Evolutionary conservation across 2,888 invertebrate genomes (phyloP).

Genomic region (Erebia epiphron): DNA sequence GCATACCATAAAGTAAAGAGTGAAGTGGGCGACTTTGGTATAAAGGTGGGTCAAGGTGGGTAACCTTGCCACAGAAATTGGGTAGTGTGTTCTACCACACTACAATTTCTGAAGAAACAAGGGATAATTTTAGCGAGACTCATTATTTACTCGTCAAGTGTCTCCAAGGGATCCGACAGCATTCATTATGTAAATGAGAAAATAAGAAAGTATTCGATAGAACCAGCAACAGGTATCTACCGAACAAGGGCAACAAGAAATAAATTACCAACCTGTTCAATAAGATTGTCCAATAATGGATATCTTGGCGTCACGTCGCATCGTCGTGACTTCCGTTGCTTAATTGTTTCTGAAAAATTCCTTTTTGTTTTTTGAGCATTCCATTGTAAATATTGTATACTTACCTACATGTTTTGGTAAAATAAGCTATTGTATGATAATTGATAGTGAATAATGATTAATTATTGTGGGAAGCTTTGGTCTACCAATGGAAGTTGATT

Average conservation of each 20-base stretch:
- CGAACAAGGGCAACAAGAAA: constrained; percentile 9
- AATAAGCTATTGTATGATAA: constrained; percentile 1
- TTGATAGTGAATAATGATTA: not conserved
- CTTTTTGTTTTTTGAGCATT: not conserved
- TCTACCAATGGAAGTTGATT: not conserved
- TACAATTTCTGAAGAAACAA: not conserved
- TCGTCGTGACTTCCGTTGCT: not conserved
- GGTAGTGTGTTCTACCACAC: too few species aligned
- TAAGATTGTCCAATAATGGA: constrained; percentile 11
- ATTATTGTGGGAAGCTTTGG: not conserved
- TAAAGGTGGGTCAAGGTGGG: too few species aligned
- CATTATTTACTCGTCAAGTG: constrained; percentile 1
- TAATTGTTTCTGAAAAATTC: not conserved
- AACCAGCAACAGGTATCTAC: constrained; percentile 6
- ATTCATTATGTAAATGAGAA: constrained; percentile 11
- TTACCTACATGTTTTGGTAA: not conserved
- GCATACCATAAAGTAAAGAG: too few species aligned
- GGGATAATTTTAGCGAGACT: not conserved
- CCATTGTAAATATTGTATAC: not conserved
- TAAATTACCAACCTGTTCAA: constrained; percentile 16
- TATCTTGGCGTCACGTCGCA: not conserved
- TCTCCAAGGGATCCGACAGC: not conserved
- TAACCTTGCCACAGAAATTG: too few species aligned
- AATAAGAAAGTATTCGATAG: constrained; percentile 5
- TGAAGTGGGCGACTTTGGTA: too few species aligned